Base-by-base conservation (phyloP, 2,797 vertebrate genomes). In the Takifugu ocellatus region DNA sequence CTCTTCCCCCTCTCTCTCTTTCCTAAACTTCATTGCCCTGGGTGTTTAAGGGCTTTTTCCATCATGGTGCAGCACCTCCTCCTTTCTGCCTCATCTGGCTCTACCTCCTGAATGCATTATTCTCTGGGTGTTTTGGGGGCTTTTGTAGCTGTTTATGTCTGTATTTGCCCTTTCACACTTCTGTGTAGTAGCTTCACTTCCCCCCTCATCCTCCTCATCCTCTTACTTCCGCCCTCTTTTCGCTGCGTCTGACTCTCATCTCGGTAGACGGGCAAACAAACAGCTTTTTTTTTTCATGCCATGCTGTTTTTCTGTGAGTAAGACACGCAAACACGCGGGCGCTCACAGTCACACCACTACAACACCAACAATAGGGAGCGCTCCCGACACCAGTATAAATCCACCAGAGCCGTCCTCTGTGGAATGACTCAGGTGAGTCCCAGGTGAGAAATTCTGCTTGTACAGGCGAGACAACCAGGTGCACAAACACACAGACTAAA, bases 181-280 rank as follows among this genome's bases (percentile, higher is more conserved):
- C 60, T 84, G 55, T 75, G 63, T 66, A 66, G 56, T 47, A 78
- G 63, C 59, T 61, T 53, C 62, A 51, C 44, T 54, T 54, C 45
- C 43, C 17, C 44, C 31, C 26, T 43, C 45, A 39, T 27, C 25
- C 42, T 12, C 58, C 29, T 24, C 11, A 47, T 25, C 17, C 59
- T 25, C 50, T 49, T 50, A 24, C 56, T 42, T 55, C 33, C n/a
- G 51, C 51, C 70, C 53, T 66, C 39, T 61, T 79, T 51, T 36
- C 15, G 63, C 48, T 64, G 66, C 59, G 69, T 67, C 67, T 69
- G 74, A 58, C 71, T 68, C 74, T 68, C 67, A 66, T 76, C 75
- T 73, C 82, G 60, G 68, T 76, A 77, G 79, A 78, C 67, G 70
- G 68, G 78, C 80, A 90, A 88, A 91, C 86, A 90, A 88, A 88